Percentiles rank a stretch among this genome's conserved stretches.
phyloP scores from a whole-genome alignment of 2,888 invertebrate species.

The Hyppa rectilinea region DNA sequence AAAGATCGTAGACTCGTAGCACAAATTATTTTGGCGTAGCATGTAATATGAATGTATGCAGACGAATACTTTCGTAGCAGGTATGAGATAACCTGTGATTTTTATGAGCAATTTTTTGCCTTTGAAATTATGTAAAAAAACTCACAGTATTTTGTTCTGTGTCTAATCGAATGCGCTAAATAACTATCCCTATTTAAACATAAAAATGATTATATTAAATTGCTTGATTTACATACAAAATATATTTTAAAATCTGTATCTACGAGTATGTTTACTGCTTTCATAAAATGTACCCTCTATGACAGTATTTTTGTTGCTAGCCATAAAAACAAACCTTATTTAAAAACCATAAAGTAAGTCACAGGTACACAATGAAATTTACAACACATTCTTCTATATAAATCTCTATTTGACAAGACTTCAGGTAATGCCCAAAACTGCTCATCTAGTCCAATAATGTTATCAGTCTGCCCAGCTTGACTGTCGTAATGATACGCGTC shows the following conservation, averaged over 20 bases:
- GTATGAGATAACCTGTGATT: too few species aligned
- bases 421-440: slow-evolving; percentile 69
- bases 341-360: neutral
- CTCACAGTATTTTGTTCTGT: too few species aligned
- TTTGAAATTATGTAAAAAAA: too few species aligned
- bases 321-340: rapidly evolving
- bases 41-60: neutral
- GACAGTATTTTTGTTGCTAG: neutral
- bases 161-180: too few species aligned
- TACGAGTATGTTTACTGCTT: neutral
- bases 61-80: slow-evolving; percentile 6
- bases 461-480: slow-evolving; percentile 74
- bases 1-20: slow-evolving; percentile 43
- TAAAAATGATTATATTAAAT: too few species aligned
- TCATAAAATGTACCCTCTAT: too few species aligned
- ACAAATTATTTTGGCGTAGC: slow-evolving; percentile 29
- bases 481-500: slow-evolving; percentile 82
- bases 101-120: too few species aligned
- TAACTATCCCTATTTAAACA: too few species aligned
- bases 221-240: too few species aligned
- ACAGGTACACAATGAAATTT: neutral
- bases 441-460: slow-evolving; percentile 70
- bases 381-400: neutral
- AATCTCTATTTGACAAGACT: slow-evolving; percentile 37
- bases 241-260: neutral